Conservation (phyloP, 2,797 vertebrate genomes). For the Ispidina lecontei region DNA sequence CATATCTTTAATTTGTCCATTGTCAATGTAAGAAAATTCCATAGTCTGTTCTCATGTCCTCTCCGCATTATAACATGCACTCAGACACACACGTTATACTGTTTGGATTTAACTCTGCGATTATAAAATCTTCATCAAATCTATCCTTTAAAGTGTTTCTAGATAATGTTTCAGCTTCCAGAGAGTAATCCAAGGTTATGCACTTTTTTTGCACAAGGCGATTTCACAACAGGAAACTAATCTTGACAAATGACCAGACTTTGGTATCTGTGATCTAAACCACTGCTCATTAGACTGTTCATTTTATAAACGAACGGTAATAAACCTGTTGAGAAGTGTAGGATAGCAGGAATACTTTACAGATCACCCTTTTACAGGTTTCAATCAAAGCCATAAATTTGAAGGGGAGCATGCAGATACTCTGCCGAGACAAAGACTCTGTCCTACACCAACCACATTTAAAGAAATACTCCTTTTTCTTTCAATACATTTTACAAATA, state of each 20-base stretch:
- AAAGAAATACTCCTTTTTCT: background rate
- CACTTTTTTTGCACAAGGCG: constrained; percentile 33
- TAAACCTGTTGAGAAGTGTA: constrained; percentile 72
- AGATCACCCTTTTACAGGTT: constrained; percentile 67
- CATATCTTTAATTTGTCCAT: background rate
- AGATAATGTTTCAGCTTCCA: constrained; percentile 37
- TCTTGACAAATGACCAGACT: constrained; percentile 72
- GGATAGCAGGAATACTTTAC: constrained; percentile 71
- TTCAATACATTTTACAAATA: constrained; percentile 40
- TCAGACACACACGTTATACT: background rate
- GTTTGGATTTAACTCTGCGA: background rate
- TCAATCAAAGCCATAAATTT: constrained; percentile 49
- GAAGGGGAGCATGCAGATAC: background rate
- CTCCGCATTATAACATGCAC: background rate
- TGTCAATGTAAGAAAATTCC: background rate
- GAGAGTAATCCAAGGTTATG: constrained; percentile 33
- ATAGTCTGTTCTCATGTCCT: background rate
- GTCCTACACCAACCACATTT: background rate
- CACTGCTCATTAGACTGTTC: constrained; percentile 71
- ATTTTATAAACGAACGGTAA: constrained; percentile 64
- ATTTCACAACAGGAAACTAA: constrained; percentile 70
- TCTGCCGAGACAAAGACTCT: constrained; percentile 18
- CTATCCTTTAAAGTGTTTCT: constrained; percentile 11
- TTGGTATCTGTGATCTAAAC: constrained; percentile 70
- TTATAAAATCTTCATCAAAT: constrained; percentile 28